phyloP scores from a whole-genome alignment of 2,113 vertebrate species.

The Hippolais icterina region DNA sequence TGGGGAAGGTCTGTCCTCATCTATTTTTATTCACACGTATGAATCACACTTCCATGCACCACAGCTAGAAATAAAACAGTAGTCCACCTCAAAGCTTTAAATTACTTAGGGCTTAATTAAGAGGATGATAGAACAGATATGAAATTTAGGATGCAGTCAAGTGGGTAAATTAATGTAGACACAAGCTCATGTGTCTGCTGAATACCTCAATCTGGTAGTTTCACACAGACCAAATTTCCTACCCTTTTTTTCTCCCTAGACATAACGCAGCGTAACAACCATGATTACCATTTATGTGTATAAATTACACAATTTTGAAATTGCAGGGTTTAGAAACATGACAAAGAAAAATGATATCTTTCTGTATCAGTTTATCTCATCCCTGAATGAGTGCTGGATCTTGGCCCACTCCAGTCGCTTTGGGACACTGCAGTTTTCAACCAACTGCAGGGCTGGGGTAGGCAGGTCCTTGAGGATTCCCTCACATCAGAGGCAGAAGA shows the following conservation, averaged over 20 bases:
- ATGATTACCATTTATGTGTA: neutral
- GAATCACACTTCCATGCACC: slow-evolving; percentile 46
- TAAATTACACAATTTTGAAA: slow-evolving; percentile 51
- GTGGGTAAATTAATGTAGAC: slow-evolving; percentile 22
- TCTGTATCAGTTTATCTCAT: neutral
- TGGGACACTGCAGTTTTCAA: neutral
- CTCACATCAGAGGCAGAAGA: neutral
- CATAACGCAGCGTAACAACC: slow-evolving; percentile 21
- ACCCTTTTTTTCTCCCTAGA: neutral
- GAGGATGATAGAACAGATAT: slow-evolving; percentile 24
- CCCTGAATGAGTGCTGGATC: neutral
- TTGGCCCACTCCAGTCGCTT: neutral
- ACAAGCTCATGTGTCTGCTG: neutral
- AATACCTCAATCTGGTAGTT: neutral
- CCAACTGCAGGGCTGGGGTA: neutral
- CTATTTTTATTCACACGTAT: slow-evolving; percentile 39
- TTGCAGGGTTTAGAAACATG: slow-evolving; percentile 41
- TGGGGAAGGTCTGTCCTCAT: slow-evolving; percentile 32
- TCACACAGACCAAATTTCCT: slow-evolving; percentile 20
- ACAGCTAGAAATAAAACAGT: slow-evolving; percentile 47
- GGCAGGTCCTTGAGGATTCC: neutral
- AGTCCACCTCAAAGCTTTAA: slow-evolving; percentile 41
- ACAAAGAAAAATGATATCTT: neutral
- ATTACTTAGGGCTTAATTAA: slow-evolving; percentile 50
- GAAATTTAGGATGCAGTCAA: slow-evolving; percentile 45